Percentiles rank a stretch among this genome's conserved stretches.
Evolutionary conservation across 2,888 invertebrate genomes (phyloP).

Genomic region (Lepetodrilus schrolli): DNA sequence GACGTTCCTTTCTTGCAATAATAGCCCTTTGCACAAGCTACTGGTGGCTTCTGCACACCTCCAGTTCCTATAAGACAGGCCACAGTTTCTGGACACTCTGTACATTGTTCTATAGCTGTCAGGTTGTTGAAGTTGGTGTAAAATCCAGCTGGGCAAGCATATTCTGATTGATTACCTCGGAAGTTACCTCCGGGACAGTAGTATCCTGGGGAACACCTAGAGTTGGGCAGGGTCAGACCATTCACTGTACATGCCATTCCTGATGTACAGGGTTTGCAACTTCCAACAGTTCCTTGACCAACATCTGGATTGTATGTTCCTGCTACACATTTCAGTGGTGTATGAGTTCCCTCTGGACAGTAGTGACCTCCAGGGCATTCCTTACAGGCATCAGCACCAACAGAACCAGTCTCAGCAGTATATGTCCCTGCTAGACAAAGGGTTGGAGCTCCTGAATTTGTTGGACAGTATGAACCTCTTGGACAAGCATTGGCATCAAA

Average conservation of each 20-base stretch:
- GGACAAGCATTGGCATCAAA: conserved; percentile 66
- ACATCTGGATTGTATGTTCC: conserved; percentile 66
- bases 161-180: conserved; percentile 64
- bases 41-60: conserved; percentile 69
- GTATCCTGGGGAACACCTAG: conserved; percentile 69
- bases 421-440: conserved; percentile 68
- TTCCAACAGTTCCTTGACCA: conserved; percentile 43
- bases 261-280: conserved; percentile 63
- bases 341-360: conserved; percentile 54
- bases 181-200: conserved; percentile 72
- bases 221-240: conserved; percentile 64
- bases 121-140: conserved; percentile 70
- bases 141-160: conserved; percentile 70
- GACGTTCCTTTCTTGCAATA: conserved; percentile 70
- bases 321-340: conserved; percentile 61
- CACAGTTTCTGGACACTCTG: conserved; percentile 55
- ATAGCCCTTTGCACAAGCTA: conserved; percentile 68
- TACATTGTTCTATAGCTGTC: conserved; percentile 67
- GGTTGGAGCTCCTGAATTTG: conserved; percentile 48
- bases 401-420: conserved; percentile 68
- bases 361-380: conserved; percentile 57
- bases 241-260: conserved; percentile 66
- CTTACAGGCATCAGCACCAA: conserved; percentile 61
- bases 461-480: conserved; percentile 68
- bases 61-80: conserved; percentile 70